Evolutionary conservation across 1,140 invertebrate genomes (phyloP), one percentile per base, ranked within the genome.

Genomic region (Hermatobates lingyangjiaoensis): DNA sequence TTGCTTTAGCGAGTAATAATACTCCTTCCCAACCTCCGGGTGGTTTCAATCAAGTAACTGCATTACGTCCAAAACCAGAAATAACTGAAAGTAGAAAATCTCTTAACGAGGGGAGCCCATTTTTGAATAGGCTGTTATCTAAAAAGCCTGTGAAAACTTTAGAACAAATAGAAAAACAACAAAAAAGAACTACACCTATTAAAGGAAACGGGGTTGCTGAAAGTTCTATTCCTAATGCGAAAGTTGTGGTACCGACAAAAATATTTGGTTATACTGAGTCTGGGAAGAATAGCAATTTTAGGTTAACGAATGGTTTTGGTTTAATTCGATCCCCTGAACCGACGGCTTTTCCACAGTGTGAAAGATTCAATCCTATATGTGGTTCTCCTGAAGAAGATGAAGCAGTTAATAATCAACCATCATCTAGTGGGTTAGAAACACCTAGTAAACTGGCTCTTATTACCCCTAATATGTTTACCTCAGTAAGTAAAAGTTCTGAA

Each of bases 101-200:
- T 18, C 26, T 26, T 10, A n/a, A 12, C 7, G 52, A 56, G 44
- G 53, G 55, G 23, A 55, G 52, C 25, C 55, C 52, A 5, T 20
- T 56, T 2, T 20, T 58, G 4, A 54, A 58, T 20, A 46, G 56
- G 7, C 44, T 87, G 27, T 83, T 85, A 77, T 83, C 80, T 27
- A 79, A 81, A 24, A 81, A 84, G 62, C 80, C 81, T 3, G 80
- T 81, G 21, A 81, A 86, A 60, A 80, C 76, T 45, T 76, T 91
- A 10, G 86, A 89, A 60, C 83, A 90, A 63, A 85, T 91, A 59
- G 87, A 91, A 59, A 85, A 87, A 55, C 83, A 87, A 57, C 85
- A 88, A 58, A 71, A 81, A 45, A 79, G 79, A 30, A 74, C 74
- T 49, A 83, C 77, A 12, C 81, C 75, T 15, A 77, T 74, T 47